phyloP scores from a whole-genome alignment of 2,113 vertebrate species.

The Shinisaurus crocodilurus region DNA sequence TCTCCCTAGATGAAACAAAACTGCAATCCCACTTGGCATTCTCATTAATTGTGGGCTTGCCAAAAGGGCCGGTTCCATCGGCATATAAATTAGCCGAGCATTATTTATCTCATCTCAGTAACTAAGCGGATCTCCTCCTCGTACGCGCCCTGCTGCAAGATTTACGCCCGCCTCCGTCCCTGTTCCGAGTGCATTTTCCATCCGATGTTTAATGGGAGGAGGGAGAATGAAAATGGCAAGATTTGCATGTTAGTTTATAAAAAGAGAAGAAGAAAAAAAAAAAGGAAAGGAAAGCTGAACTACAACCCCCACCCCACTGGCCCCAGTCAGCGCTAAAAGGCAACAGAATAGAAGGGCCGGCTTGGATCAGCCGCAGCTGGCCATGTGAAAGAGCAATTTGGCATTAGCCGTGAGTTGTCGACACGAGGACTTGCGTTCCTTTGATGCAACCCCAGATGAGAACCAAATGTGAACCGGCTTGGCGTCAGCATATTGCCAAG shows the following conservation, averaged over 20 bases:
- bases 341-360: not conserved
- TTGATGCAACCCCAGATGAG: not conserved
- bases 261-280: slow-evolving; percentile 43
- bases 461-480: slow-evolving; percentile 34
- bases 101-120: slow-evolving; percentile 81
- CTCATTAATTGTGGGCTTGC: slow-evolving; percentile 84
- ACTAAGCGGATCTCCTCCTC: slow-evolving; percentile 74
- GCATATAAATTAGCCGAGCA: slow-evolving; percentile 81
- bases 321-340: slow-evolving; percentile 1
- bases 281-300: slow-evolving; percentile 8
- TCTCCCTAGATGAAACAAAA: slow-evolving; percentile 83
- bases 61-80: slow-evolving; percentile 77
- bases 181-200: slow-evolving; percentile 59
- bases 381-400: slow-evolving; percentile 51
- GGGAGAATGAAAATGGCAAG: not conserved
- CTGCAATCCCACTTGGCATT: slow-evolving; percentile 81
- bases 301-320: not conserved
- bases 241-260: slow-evolving; percentile 7
- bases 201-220: slow-evolving; percentile 48
- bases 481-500: not conserved
- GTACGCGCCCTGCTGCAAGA: slow-evolving; percentile 53
- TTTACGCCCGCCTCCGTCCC: slow-evolving; percentile 46
- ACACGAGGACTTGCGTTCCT: slow-evolving; percentile 38
- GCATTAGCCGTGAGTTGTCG: slow-evolving; percentile 43
- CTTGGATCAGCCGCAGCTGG: slow-evolving; percentile 33